These are phyloP conservation scores for Phallusia fumigata DNA, from an alignment of 23 tunicate genomes.

Conservation along the genomic window DNA sequence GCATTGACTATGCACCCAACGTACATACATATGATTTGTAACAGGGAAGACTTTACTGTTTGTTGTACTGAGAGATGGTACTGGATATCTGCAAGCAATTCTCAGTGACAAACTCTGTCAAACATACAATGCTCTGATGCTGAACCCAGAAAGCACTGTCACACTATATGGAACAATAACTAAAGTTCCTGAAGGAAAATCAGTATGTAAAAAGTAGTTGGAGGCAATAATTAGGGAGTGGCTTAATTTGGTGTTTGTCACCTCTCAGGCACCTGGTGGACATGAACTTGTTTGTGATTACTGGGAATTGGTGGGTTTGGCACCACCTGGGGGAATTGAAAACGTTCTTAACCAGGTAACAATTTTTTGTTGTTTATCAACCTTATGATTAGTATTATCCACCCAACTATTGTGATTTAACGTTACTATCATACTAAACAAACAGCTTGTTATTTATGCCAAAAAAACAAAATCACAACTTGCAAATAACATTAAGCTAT, in stretches of 20 bases:
- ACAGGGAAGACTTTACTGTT: slow-evolving; percentile 88
- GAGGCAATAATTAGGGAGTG: neutral
- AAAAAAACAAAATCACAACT: neutral
- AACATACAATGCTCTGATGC: slow-evolving; percentile 77
- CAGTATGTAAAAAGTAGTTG: slow-evolving; percentile 13
- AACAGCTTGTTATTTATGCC: too few relatives aligned
- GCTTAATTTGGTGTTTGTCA: too few relatives aligned
- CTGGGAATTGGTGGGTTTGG: slow-evolving; percentile 83
- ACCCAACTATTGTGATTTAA: too few relatives aligned
- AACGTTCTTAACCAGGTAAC: slow-evolving; percentile 80
- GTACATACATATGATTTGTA: neutral
- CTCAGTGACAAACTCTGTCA: slow-evolving; percentile 78
- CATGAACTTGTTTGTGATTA: slow-evolving; percentile 95
- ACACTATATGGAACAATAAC: slow-evolving; percentile 62
- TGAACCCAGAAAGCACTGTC: slow-evolving; percentile 78
- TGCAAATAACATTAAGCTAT: neutral
- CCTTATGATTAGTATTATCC: too few relatives aligned
- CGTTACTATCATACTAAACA: too few relatives aligned
- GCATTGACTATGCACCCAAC: too few relatives aligned
- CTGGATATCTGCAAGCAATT: slow-evolving; percentile 84
- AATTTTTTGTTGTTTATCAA: too few relatives aligned
- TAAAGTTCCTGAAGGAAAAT: slow-evolving; percentile 77
- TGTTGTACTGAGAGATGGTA: slow-evolving; percentile 85
- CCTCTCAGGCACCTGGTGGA: slow-evolving; percentile 83
- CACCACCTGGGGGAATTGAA: slow-evolving; percentile 97